Percentiles rank a stretch among this genome's conserved stretches.
phyloP scores from a whole-genome alignment of 2,888 invertebrate species.

The Therioaphis trifolii region DNA sequence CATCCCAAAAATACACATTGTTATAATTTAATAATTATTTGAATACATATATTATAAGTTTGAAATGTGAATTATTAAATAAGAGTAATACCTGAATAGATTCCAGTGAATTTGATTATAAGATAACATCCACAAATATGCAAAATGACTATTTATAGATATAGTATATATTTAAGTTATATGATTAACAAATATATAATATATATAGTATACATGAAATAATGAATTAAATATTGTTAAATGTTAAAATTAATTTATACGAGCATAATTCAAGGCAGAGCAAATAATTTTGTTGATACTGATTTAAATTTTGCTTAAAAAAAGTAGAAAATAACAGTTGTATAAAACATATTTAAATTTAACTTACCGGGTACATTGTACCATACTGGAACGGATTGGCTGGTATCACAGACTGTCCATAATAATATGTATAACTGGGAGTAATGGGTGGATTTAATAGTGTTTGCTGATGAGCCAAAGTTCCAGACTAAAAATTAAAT shows the following conservation, averaged over 20 bases:
- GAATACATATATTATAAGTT: no score
- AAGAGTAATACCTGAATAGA: no score
- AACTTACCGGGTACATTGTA: slow-evolving; percentile 77
- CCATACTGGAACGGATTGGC: slow-evolving; percentile 78
- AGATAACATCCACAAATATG: no score
- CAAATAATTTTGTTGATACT: slow-evolving; percentile 20
- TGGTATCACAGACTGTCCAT: slow-evolving; percentile 76
- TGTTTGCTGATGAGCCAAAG: slow-evolving; percentile 75
- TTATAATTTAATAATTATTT: no score
- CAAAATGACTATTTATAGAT: no score
- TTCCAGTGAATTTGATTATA: no score
- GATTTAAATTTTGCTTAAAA: not conserved
- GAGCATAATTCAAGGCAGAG: slow-evolving; percentile 29
- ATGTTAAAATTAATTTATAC: not conserved
- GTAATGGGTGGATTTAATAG: slow-evolving; percentile 75
- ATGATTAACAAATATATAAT: no score
- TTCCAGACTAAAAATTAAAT: slow-evolving; percentile 68
- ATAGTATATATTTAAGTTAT: no score
- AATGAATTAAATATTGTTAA: not conserved
- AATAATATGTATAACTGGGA: slow-evolving; percentile 80
- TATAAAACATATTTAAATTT: slow-evolving; percentile 9
- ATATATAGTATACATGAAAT: not conserved
- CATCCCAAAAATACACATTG: no score
- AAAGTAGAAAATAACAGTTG: not conserved
- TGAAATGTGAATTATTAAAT: no score